phyloP scores from a whole-genome alignment of 2,888 invertebrate genomes.

The Luperina testacea region DNA sequence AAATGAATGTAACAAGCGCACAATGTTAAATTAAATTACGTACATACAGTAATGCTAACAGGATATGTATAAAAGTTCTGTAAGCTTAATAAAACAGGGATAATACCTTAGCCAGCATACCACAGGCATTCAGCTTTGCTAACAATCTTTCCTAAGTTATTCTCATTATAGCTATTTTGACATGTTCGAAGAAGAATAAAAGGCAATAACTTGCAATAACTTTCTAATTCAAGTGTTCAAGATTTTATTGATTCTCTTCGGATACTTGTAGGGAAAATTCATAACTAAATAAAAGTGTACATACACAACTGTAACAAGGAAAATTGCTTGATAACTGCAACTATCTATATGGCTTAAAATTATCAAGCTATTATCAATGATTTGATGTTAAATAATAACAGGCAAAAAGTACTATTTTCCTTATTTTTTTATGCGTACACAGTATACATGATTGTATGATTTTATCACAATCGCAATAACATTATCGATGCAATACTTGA shows the following conservation, averaged over 20 bases:
- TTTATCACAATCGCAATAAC: conserved; percentile 19
- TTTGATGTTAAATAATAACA: conserved; percentile 24
- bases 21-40: background rate
- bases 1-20: background rate
- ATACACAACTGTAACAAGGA: conserved; percentile 1
- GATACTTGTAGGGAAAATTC: background rate
- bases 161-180: background rate
- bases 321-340: background rate
- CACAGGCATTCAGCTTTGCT: too few species aligned
- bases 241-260: background rate
- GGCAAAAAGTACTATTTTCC: conserved; percentile 16
- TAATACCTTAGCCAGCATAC: background rate
- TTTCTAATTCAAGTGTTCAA: background rate
- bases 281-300: background rate
- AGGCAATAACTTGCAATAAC: background rate
- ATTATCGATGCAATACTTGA: conserved; percentile 2
- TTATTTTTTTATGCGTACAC: conserved; percentile 8
- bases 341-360: conserved; percentile 22
- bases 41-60: background rate
- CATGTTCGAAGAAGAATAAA: background rate
- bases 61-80: background rate
- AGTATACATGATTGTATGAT: background rate
- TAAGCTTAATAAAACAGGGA: background rate
- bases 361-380: conserved; percentile 24
- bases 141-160: background rate